phyloP scores from a whole-genome alignment of 92 coral and sea anemone species.

The Phenganax subtilis region DNA sequence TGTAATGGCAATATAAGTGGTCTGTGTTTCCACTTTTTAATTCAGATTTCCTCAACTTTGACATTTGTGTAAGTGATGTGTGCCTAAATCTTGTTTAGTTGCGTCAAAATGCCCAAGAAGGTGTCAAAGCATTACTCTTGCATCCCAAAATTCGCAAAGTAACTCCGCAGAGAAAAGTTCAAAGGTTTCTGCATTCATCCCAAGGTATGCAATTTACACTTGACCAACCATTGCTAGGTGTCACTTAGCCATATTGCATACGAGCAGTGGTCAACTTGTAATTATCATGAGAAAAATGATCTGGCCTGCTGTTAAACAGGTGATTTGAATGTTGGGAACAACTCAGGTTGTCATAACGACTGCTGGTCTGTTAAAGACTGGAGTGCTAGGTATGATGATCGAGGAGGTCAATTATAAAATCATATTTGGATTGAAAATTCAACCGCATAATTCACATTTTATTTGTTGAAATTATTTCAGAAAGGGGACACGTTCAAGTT shows the following conservation, averaged over 20 bases:
- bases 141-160: conserved; percentile 85
- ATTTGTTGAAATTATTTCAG: conserved; percentile 37
- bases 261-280: neutral
- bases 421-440: neutral
- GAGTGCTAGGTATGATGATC: conserved; percentile 53
- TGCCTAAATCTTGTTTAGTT: neutral
- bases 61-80: neutral
- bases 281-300: neutral
- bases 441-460: neutral
- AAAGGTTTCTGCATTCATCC: conserved; percentile 71
- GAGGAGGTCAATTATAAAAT: neutral
- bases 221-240: neutral
- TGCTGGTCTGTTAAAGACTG: conserved; percentile 65
- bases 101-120: conserved; percentile 42
- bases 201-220: conserved; percentile 49
- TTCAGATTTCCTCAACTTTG: neutral
- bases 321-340: conserved; percentile 41
- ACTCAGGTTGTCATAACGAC: conserved; percentile 57
- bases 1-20: neutral
- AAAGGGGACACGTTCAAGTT: conserved; percentile 85
- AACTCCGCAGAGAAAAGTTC: conserved; percentile 87
- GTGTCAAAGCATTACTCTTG: conserved; percentile 65
- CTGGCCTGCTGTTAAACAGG: neutral
- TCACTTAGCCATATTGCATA: neutral
- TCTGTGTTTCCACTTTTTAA: too few relatives aligned